Base-by-base conservation (phyloP, 2,797 vertebrate genomes). In the Falco peregrinus region DNA sequence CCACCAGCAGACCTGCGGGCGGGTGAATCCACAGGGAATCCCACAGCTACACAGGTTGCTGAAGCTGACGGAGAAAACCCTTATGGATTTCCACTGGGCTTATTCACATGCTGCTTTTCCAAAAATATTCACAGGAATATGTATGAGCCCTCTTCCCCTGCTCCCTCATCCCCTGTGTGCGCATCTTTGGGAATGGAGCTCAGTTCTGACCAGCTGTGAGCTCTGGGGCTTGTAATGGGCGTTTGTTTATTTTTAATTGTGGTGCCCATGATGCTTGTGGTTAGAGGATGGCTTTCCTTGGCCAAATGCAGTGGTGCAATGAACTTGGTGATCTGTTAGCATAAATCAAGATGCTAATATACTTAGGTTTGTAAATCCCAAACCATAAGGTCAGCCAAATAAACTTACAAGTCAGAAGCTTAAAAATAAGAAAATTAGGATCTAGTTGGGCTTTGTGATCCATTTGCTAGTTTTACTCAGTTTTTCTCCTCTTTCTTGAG, bases 1-100 rank as follows among this genome's bases (percentile, higher is more conserved):
- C 1, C 1, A 19, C 53, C 6, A 1, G 35, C 48, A 7, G 53
- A 16, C 18, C 63, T 21, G 16, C 1, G 3, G 22, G 33, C 83
- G 19, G 39, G 35, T 8, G 39, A 50, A 37, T 13, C 51, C 56
- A 0, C 10, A 28, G 53, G 77, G 63, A 92, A 83, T 57, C 31
- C 43, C 76, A 14, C 1, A 5, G 71, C n/a, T 28, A 10, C 53
- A 35, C 4, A 13, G 17, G 20, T 16, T 29, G 45, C 69, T 16
- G 64, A 28, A 75, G 64, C 41, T 48, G 33, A 3, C n/a, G 61
- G 33, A 51, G 70, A 39, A 84, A 45, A 2, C 10, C 24, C 18
- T 29, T 25, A 6, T 25, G 11, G 3, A 4, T 43, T 76, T 45
- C 85, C 9, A 1, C 2, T 6, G 24, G 35, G 10, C 16, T 82